Evolutionary conservation across 2,113 vertebrate species (phyloP).

Genomic region (Onychostruthus taczanowskii): DNA sequence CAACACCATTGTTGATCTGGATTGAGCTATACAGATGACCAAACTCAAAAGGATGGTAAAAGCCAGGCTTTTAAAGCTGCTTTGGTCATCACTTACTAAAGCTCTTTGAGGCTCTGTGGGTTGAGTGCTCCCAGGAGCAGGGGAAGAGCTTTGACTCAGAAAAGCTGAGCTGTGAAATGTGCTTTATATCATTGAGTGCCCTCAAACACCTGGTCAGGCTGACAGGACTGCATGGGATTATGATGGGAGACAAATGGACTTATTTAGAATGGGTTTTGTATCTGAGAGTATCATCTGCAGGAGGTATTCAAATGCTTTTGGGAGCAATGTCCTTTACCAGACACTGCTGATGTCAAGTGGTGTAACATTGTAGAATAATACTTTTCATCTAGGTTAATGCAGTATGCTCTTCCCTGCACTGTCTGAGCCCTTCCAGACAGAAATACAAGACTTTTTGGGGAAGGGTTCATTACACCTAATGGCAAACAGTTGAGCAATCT

Average conservation of each 20-base stretch:
- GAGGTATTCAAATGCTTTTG: neutral
- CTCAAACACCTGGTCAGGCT: neutral
- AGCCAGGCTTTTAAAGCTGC: conserved; percentile 33
- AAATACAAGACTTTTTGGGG: conserved; percentile 21
- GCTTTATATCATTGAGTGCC: neutral
- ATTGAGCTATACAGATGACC: conserved; percentile 10
- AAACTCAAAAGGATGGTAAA: conserved; percentile 57
- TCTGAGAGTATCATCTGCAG: neutral
- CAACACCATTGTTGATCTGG: neutral
- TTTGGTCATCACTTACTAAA: conserved; percentile 35
- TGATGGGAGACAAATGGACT: neutral
- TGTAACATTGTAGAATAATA: neutral
- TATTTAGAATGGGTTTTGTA: neutral
- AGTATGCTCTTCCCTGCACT: neutral
- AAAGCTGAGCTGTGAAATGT: neutral
- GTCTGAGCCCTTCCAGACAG: conserved; percentile 29
- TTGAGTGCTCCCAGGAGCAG: conserved; percentile 7
- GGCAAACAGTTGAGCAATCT: conserved; percentile 44
- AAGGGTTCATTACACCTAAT: conserved; percentile 43
- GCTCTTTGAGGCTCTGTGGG: conserved; percentile 13
- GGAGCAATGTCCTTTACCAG: conserved; percentile 7
- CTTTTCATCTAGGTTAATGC: neutral
- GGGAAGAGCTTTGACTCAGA: conserved; percentile 35
- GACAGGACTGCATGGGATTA: neutral
- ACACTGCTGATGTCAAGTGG: neutral